These are phyloP conservation scores for Upupa epops DNA, from an alignment of 2,113 vertebrate genomes.

Conservation along the genomic window DNA sequence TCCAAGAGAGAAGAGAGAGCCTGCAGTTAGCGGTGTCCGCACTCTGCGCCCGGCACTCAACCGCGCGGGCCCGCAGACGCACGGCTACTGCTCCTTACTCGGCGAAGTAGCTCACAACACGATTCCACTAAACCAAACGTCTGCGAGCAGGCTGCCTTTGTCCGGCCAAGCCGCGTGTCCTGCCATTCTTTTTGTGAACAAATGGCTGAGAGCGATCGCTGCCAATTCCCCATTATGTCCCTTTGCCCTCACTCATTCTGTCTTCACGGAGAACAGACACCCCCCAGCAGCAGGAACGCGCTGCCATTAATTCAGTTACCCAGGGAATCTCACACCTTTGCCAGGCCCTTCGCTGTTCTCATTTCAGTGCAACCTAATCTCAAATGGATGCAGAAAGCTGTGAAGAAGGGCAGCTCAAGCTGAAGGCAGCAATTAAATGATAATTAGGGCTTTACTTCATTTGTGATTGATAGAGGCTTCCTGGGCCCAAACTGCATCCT, in stretches of 20 bases:
- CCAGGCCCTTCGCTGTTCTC: constrained; percentile 49
- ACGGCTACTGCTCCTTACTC: neutral
- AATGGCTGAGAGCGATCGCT: constrained; percentile 2
- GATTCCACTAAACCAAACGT: constrained; percentile 10
- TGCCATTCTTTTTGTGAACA: neutral
- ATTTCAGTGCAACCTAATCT: constrained; percentile 69
- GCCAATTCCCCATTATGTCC: constrained; percentile 41
- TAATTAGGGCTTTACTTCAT: constrained; percentile 85
- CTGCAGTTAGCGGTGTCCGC: neutral
- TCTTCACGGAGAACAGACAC: constrained; percentile 46
- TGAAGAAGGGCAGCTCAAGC: constrained; percentile 65
- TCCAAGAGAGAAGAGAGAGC: neutral
- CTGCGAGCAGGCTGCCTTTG: too few relatives aligned
- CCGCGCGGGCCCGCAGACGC: neutral
- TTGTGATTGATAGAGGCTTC: constrained; percentile 85
- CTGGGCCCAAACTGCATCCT: constrained; percentile 75
- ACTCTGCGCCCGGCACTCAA: neutral
- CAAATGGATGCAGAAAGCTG: constrained; percentile 52
- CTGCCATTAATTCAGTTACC: constrained; percentile 66
- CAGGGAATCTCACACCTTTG: constrained; percentile 67
- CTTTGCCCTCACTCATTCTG: constrained; percentile 41
- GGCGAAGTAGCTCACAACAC: neutral
- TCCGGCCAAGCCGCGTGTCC: neutral
- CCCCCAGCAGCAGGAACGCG: constrained; percentile 53
- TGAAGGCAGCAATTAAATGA: constrained; percentile 83